Percentiles rank a stretch among this genome's conserved stretches.
Conservation (phyloP, 1,140 invertebrate species). For the Caenorhabditis inopinata region DNA sequence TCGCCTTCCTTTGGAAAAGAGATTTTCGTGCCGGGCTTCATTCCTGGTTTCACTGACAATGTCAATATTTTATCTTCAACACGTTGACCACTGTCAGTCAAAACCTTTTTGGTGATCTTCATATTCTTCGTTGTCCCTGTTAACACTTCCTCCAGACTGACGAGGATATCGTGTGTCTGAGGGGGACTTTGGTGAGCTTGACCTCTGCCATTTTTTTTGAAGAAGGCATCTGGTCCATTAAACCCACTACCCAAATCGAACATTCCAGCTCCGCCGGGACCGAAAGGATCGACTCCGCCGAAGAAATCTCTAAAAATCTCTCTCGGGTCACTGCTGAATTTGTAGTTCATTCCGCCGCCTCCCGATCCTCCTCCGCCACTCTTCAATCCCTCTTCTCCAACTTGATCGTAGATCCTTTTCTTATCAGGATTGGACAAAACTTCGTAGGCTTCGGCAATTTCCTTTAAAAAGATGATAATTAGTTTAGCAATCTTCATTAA, state of each 20-base stretch:
- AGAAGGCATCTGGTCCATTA: not conserved
- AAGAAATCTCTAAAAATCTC: slow-evolving; percentile 84
- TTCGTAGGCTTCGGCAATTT: slow-evolving; percentile 94
- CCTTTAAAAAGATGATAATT: slow-evolving; percentile 44
- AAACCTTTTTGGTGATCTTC: slow-evolving; percentile 81
- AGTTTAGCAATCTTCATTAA: too few species aligned
- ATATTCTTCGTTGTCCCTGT: slow-evolving; percentile 95
- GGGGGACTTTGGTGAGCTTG: slow-evolving; percentile 81
- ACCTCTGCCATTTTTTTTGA: slow-evolving; percentile 13
- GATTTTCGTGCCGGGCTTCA: slow-evolving; percentile 99
- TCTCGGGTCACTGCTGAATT: slow-evolving; percentile 77
- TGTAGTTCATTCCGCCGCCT: slow-evolving; percentile 65
- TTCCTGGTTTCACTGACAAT: slow-evolving; percentile 96
- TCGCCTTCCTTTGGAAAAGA: slow-evolving; percentile 98
- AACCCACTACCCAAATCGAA: slow-evolving; percentile 18
- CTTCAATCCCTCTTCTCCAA: slow-evolving; percentile 93
- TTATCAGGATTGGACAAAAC: slow-evolving; percentile 93
- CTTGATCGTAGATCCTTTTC: slow-evolving; percentile 89
- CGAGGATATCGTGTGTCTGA: slow-evolving; percentile 91
- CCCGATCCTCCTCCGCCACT: slow-evolving; percentile 66
- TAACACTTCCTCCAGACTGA: slow-evolving; percentile 75
- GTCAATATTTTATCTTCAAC: slow-evolving; percentile 97
- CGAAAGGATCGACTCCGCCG: slow-evolving; percentile 66
- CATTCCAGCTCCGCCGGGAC: slow-evolving; percentile 50
- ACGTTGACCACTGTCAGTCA: slow-evolving; percentile 75